Percentiles rank a stretch among this genome's conserved stretches.
Evolutionary conservation across 1,140 invertebrate genomes (phyloP).

Genomic region (Papilio aristodemus): DNA sequence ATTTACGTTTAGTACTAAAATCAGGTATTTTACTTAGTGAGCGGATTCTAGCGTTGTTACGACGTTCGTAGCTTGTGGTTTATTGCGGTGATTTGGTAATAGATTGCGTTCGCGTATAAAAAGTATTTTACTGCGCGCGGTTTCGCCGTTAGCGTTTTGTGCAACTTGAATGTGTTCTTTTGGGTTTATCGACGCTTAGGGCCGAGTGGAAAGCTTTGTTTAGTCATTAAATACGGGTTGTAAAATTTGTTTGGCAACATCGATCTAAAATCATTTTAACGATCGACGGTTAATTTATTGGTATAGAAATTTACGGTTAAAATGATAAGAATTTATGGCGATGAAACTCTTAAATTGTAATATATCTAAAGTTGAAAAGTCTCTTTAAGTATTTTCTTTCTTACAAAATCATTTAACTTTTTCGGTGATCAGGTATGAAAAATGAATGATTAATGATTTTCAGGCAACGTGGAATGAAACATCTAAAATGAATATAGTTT

Average conservation of each 20-base stretch:
- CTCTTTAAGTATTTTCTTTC: neutral
- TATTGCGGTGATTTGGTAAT: conserved; percentile 72
- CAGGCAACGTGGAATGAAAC: conserved; percentile 12
- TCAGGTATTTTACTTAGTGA: conserved; percentile 54
- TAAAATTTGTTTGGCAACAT: conserved; percentile 65
- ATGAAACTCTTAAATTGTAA: too few relatives aligned
- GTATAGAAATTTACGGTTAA: conserved; percentile 28
- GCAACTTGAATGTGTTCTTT: conserved; percentile 73
- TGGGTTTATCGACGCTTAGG: conserved; percentile 70
- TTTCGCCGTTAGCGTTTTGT: conserved; percentile 70
- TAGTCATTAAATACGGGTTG: conserved; percentile 56
- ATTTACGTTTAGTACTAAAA: conserved; percentile 58
- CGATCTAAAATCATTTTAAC: conserved; percentile 52
- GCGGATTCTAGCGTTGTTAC: conserved; percentile 55
- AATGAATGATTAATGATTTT: conserved; percentile 35
- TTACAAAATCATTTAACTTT: neutral
- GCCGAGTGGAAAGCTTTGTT: conserved; percentile 74
- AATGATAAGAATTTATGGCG: neutral
- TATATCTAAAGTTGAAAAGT: neutral
- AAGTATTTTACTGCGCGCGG: conserved; percentile 66
- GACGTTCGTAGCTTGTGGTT: conserved; percentile 64
- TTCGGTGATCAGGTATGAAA: neutral
- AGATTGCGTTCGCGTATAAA: conserved; percentile 54
- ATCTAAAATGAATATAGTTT: neutral
- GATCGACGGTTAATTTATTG: conserved; percentile 37